Conservation (phyloP, 2,797 vertebrate genomes). For the Pteropus rufus region DNA sequence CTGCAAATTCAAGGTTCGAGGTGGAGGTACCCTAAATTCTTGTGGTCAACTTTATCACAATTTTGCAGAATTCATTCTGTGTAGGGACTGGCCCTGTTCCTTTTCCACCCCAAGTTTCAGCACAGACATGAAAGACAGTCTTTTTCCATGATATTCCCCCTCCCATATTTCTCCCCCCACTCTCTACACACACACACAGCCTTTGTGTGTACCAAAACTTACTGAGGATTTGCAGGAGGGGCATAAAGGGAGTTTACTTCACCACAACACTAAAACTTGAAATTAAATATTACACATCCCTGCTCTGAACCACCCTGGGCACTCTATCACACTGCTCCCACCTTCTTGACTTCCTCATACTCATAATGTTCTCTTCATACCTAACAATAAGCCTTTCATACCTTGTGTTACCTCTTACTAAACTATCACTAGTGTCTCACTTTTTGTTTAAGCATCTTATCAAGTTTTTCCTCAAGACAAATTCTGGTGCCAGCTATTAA, state of each 20-base stretch:
- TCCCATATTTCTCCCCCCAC: neutral
- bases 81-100: neutral
- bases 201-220: neutral
- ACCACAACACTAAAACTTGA: neutral
- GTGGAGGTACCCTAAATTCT: neutral
- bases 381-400: neutral
- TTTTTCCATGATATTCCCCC: neutral
- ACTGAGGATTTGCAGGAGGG: neutral
- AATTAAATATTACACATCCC: neutral
- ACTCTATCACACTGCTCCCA: neutral
- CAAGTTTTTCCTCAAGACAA: constrained; percentile 25
- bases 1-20: neutral
- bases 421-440: neutral
- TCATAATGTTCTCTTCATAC: neutral
- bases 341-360: neutral
- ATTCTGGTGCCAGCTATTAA: constrained; percentile 24
- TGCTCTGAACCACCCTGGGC: neutral
- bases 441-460: neutral
- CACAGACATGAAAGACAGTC: neutral
- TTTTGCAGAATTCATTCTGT: neutral
- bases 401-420: neutral
- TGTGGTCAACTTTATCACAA: neutral
- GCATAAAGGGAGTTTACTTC: neutral
- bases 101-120: neutral
- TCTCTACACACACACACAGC: neutral